Base-by-base conservation (phyloP, 1,140 invertebrate species). In the Pogonomyrmex barbatus region DNA sequence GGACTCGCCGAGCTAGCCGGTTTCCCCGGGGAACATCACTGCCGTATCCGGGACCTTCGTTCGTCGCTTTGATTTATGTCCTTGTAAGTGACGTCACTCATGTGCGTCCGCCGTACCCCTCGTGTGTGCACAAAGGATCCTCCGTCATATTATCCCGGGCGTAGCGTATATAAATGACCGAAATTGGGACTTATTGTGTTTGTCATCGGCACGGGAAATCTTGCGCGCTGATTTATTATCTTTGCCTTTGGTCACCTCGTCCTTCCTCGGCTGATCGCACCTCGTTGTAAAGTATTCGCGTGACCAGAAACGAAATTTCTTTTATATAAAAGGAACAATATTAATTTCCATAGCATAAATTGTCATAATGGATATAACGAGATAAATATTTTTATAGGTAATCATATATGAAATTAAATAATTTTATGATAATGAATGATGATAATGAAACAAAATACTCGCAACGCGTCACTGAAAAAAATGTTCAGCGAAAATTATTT, bases 81-180 rank as follows among this genome's bases (percentile, higher is more conserved):
- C 94, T 95, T 94, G 95, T 95, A 95, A 95, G 94, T 95, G 94
- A 95, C 95, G 95, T 95, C 95, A 95, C 93, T 95, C 93, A 91
- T 91, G 91, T 92, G 93, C 92, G 93, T 93, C 91, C 92, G 88
- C 82, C 87, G 56, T 86, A 30, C 50, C 79, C 86, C 81, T 68
- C 71, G 85, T 95, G 93, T 95, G 93, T 95, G 93, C 93, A 95
- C 94, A 95, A 95, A 95, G 92, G 94, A 93, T 95, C 92, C 92
- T 89, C 84, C 92, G 91, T 93, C 93, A 94, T 94, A 95, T 95
- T 95, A 95, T 95, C 91, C 92, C 88, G 91, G 90, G 91, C 91
- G 92, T 93, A 93, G 92, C 92, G 92, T 94, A 94, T 94, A 95
- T 95, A 95, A 95, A 95, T 94, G 94, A 94, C 94, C 94, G 93